Evolutionary conservation across 2,113 vertebrate genomes (phyloP).

Genomic region (Indicator maculatus): DNA sequence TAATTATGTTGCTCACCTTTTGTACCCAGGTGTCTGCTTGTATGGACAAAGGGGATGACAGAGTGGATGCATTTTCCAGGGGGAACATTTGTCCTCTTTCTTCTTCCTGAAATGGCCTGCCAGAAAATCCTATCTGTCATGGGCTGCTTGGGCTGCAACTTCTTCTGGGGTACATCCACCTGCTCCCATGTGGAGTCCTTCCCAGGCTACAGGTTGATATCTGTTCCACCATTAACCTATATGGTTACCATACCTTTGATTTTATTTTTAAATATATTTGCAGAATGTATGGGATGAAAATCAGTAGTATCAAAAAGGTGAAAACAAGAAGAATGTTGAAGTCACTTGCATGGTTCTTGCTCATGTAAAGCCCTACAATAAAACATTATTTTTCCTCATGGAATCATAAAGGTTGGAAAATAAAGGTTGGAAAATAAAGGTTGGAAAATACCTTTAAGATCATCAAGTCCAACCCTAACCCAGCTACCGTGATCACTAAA

Average conservation of each 20-base stretch:
- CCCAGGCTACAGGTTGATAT: neutral
- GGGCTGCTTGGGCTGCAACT: neutral
- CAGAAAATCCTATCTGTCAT: too few relatives aligned
- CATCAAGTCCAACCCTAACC: too few relatives aligned
- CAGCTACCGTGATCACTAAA: too few relatives aligned
- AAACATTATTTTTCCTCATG: neutral
- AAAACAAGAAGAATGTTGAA: neutral
- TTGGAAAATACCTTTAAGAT: too few relatives aligned
- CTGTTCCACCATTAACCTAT: neutral
- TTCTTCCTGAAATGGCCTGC: neutral
- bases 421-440: too few relatives aligned
- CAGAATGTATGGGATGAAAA: neutral
- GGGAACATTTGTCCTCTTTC: neutral
- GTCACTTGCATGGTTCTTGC: neutral
- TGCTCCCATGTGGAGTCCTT: neutral
- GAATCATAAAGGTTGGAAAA: too few relatives aligned
- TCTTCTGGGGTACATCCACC: too few relatives aligned
- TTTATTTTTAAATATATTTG: neutral
- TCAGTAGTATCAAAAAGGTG: neutral
- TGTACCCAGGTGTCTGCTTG: neutral
- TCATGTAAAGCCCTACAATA: neutral
- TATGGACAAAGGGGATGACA: neutral
- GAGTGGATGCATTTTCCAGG: neutral
- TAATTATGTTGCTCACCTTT: neutral
- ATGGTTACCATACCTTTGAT: neutral